phyloP scores from a whole-genome alignment of 2,113 vertebrate genomes.

The Oreocharis arfaki region DNA sequence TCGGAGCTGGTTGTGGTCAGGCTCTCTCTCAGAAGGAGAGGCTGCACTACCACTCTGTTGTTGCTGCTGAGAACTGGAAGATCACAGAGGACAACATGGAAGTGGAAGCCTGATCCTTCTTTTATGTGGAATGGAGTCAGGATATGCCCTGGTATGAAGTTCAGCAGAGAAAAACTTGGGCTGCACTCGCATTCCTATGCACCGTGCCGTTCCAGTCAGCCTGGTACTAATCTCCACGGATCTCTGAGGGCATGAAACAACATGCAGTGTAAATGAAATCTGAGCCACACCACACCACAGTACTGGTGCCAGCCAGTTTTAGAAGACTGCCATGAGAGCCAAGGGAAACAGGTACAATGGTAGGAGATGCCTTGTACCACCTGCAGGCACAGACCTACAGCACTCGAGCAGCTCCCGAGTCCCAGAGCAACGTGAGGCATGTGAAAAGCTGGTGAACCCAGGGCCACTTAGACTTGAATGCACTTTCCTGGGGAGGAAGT shows the following conservation, averaged over 20 bases:
- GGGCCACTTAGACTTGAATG: background rate
- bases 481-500: constrained; percentile 45
- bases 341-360: constrained; percentile 16
- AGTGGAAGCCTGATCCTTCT: background rate
- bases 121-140: background rate
- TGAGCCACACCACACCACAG: background rate
- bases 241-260: constrained; percentile 31
- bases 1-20: background rate
- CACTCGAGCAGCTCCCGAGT: background rate
- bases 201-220: constrained; percentile 33
- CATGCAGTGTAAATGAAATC: background rate
- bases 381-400: background rate
- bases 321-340: background rate
- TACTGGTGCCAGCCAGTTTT: constrained; percentile 5
- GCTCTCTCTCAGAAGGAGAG: background rate
- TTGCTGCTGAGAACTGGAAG: background rate
- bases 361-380: constrained; percentile 1
- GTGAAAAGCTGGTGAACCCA: background rate
- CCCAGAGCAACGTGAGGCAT: background rate
- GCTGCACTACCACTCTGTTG: background rate
- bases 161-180: background rate
- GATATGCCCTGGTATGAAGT: background rate
- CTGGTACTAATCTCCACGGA: background rate
- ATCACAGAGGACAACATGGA: background rate
- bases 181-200: background rate